Evolutionary conservation across 1,140 invertebrate species (phyloP).

Genomic region (Yoshiicerus persimilis): DNA sequence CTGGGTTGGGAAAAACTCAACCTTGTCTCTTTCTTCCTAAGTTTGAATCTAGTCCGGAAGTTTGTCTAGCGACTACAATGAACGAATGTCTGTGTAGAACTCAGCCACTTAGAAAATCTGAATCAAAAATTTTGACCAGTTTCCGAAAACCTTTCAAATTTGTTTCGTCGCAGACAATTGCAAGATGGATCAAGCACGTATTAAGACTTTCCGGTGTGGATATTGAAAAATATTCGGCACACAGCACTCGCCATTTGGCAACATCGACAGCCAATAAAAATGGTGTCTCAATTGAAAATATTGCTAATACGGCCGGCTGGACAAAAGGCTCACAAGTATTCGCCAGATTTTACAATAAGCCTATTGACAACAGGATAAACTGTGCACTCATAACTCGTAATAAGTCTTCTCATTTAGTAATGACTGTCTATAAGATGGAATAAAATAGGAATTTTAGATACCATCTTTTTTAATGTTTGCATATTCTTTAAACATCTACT

Average conservation of each 20-base stretch:
- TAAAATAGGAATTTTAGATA: too few relatives aligned
- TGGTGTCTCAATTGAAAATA: neutral
- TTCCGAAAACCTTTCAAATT: neutral
- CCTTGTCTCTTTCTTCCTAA: neutral
- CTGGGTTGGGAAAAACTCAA: neutral
- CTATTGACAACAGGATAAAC: neutral
- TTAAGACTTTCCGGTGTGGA: neutral
- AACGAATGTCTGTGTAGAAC: neutral
- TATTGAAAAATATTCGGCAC: neutral
- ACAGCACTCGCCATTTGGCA: neutral
- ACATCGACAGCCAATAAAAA: neutral
- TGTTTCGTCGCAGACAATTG: neutral
- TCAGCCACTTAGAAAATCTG: neutral
- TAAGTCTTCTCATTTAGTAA: too few relatives aligned
- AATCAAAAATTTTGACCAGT: neutral
- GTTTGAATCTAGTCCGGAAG: too few relatives aligned
- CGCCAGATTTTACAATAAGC: neutral
- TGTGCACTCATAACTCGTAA: too few relatives aligned
- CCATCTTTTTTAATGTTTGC: too few relatives aligned
- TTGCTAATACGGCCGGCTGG: slow-evolving; percentile 14
- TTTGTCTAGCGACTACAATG: neutral
- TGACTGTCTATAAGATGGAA: too few relatives aligned
- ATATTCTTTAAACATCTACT: too few relatives aligned
- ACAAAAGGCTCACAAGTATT: neutral
- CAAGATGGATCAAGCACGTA: neutral